phyloP scores from a whole-genome alignment of 2,888 invertebrate genomes.

The Drosophila phalerata region DNA sequence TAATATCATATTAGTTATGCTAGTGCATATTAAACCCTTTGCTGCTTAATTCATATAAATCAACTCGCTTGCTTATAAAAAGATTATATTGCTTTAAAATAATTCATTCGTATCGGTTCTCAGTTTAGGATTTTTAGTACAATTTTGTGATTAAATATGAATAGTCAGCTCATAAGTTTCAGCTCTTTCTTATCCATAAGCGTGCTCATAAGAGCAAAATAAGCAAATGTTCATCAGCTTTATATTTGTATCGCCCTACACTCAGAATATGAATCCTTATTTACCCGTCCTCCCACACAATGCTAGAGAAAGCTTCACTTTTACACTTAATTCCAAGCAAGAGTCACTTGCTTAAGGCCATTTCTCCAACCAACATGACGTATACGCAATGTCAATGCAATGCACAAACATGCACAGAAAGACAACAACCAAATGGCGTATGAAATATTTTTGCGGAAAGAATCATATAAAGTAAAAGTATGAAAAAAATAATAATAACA shows the following conservation, averaged over 20 bases:
- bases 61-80: no score
- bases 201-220: not conserved
- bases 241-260: not conserved
- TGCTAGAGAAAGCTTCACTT: not conserved
- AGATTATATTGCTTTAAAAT: no score
- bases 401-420: constrained; percentile 1
- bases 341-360: constrained; percentile 20
- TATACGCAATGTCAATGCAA: constrained; percentile 38
- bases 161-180: no score
- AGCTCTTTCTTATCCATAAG: not conserved
- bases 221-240: not conserved
- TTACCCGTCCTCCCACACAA: not conserved
- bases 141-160: no score
- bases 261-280: not conserved
- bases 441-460: constrained; percentile 36
- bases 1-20: no score
- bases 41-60: no score
- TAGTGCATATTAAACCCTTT: no score
- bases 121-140: no score
- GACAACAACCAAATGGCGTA: not conserved
- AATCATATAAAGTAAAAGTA: constrained; percentile 4
- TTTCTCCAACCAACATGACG: constrained; percentile 26
- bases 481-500: not conserved
- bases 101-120: no score
- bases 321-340: constrained; percentile 1